Conservation (phyloP, 2,888 invertebrate species). For the Cosmia pyralina region DNA sequence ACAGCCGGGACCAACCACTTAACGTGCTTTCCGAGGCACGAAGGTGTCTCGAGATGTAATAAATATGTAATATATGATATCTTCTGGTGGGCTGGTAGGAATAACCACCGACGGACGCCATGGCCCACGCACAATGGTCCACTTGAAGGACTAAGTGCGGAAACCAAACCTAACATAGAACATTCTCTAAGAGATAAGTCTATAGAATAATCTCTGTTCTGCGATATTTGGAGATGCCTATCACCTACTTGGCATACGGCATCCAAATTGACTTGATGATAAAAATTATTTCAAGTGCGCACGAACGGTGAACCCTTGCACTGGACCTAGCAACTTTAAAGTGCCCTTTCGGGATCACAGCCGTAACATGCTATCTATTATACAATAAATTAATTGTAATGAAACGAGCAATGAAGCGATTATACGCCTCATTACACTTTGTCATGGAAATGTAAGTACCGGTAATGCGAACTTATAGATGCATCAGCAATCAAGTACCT, state of each 20-base stretch:
- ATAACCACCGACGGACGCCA: too few relatives aligned
- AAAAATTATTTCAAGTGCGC: not conserved
- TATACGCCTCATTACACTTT: conserved; percentile 18
- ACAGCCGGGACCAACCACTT: too few relatives aligned
- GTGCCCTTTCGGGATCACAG: not conserved
- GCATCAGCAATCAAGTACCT: not conserved
- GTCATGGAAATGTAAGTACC: not conserved
- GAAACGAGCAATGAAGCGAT: conserved; percentile 4
- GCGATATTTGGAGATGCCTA: not conserved
- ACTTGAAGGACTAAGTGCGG: too few relatives aligned
- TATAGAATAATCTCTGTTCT: not conserved
- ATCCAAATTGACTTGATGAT: not conserved
- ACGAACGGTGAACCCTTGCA: not conserved
- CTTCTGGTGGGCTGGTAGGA: too few relatives aligned
- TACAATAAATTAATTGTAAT: not conserved
- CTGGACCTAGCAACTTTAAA: not conserved
- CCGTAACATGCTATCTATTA: not conserved
- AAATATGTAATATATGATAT: too few relatives aligned
- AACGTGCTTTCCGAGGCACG: too few relatives aligned
- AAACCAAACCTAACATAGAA: too few relatives aligned
- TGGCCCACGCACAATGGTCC: too few relatives aligned
- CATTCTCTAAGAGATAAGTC: too few relatives aligned
- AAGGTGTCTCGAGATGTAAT: too few relatives aligned
- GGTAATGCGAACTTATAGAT: not conserved
- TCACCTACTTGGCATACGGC: not conserved